phyloP scores from a whole-genome alignment of 1,140 invertebrate species.

The Cydia pomonella region DNA sequence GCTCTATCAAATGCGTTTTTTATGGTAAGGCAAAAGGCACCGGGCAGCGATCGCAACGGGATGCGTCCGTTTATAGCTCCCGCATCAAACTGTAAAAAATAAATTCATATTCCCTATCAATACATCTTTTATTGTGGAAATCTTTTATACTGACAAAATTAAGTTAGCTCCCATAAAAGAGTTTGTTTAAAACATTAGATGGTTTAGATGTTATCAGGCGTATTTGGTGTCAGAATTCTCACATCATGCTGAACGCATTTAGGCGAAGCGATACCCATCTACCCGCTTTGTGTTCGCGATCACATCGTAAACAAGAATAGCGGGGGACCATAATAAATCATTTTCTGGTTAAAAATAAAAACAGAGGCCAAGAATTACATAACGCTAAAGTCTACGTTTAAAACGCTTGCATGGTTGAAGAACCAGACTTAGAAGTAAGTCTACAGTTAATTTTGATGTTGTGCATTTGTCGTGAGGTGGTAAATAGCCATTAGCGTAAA shows the following conservation, averaged over 20 bases:
- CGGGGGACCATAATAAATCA: conserved; percentile 77
- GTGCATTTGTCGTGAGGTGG: too few relatives aligned
- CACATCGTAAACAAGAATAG: conserved; percentile 76
- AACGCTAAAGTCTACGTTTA: neutral
- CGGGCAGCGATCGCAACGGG: conserved; percentile 1
- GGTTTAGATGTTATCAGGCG: conserved; percentile 73
- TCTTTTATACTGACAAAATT: conserved; percentile 75
- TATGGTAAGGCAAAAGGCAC: too few relatives aligned
- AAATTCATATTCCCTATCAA: conserved; percentile 46
- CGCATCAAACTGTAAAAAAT: conserved; percentile 40
- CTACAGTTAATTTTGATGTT: too few relatives aligned
- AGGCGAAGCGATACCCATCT: conserved; percentile 66
- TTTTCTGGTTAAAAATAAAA: conserved; percentile 52
- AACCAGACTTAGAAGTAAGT: too few relatives aligned
- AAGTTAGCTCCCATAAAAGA: conserved; percentile 77
- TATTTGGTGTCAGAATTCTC: conserved; percentile 79
- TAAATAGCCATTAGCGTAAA: too few relatives aligned
- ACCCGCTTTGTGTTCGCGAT: conserved; percentile 67
- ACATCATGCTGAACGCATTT: conserved; percentile 78
- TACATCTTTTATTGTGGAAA: conserved; percentile 60
- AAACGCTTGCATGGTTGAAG: neutral
- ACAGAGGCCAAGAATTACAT: neutral
- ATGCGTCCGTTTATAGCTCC: conserved; percentile 38
- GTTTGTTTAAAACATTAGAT: conserved; percentile 80
- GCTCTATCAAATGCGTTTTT: conserved; percentile 12